phyloP scores from a whole-genome alignment of 2,797 vertebrate genomes.

The Danio jaintianensis region DNA sequence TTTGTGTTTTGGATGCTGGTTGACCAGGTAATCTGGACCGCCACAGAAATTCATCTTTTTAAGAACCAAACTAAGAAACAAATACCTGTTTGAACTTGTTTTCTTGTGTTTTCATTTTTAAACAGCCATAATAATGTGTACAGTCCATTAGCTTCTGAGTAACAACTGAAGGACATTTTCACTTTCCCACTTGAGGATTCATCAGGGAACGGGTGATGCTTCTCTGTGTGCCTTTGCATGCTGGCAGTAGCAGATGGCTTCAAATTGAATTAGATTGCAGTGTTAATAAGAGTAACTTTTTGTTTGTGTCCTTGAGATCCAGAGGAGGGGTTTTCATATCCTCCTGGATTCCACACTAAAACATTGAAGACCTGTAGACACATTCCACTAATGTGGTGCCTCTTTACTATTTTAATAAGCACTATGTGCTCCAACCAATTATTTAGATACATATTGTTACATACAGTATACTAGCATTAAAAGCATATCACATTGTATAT shows the following conservation, averaged over 20 bases:
- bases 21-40: neutral
- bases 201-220: constrained; percentile 54
- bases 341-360: constrained; percentile 50
- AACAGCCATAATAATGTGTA: constrained; percentile 58
- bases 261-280: constrained; percentile 65
- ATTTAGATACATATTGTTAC: too few relatives aligned
- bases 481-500: too few relatives aligned
- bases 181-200: constrained; percentile 59
- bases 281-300: constrained; percentile 64
- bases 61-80: constrained; percentile 38
- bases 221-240: constrained; percentile 54
- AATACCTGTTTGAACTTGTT: constrained; percentile 40
- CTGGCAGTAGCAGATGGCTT: constrained; percentile 62
- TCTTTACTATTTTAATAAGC: too few relatives aligned
- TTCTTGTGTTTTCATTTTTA: constrained; percentile 20
- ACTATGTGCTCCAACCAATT: too few relatives aligned
- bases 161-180: constrained; percentile 61
- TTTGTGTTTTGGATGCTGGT: neutral
- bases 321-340: constrained; percentile 10
- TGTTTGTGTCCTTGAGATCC: constrained; percentile 58
- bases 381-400: neutral
- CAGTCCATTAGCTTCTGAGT: constrained; percentile 57
- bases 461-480: too few relatives aligned
- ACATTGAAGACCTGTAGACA: constrained; percentile 10
- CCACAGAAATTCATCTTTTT: neutral